phyloP scores from a whole-genome alignment of 2,113 vertebrate species.

The Hemicordylus capensis region DNA sequence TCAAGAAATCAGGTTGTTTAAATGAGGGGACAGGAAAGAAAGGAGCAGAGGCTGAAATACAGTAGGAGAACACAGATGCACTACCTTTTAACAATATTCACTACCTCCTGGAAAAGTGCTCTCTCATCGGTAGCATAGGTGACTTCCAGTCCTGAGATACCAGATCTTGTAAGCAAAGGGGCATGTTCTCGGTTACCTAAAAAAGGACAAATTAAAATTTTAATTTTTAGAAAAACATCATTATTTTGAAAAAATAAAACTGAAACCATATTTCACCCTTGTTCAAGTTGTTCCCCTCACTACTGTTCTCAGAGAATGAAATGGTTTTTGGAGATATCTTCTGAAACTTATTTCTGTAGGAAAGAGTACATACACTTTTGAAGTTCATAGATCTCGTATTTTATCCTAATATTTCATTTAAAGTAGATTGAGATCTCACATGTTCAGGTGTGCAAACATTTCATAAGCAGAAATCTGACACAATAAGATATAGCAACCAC shows the following conservation, averaged over 20 bases:
- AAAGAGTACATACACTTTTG: background rate
- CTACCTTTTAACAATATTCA: slow-evolving; percentile 89
- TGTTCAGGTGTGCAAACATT: background rate
- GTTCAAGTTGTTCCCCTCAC: background rate
- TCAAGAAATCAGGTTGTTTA: slow-evolving; percentile 58
- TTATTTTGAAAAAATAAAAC: slow-evolving; percentile 51
- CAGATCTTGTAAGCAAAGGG: slow-evolving; percentile 93
- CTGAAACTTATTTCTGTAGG: background rate
- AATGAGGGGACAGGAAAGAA: slow-evolving; percentile 51
- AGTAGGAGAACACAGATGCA: slow-evolving; percentile 69
- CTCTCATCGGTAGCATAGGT: slow-evolving; percentile 91
- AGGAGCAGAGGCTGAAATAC: slow-evolving; percentile 62
- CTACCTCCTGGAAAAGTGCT: slow-evolving; percentile 90
- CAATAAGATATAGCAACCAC: background rate
- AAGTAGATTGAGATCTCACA: background rate
- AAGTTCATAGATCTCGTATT: background rate
- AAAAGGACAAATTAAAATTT: slow-evolving; percentile 66
- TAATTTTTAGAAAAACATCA: slow-evolving; percentile 55
- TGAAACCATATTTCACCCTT: slow-evolving; percentile 4
- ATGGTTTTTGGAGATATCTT: background rate
- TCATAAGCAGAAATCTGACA: background rate
- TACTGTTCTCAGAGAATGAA: background rate
- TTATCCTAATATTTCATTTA: background rate
- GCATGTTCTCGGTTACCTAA: slow-evolving; percentile 82
- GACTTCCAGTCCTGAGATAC: slow-evolving; percentile 90